Evolutionary conservation across 2,888 invertebrate species (phyloP).

Genomic region (Drosophila ezoana): DNA sequence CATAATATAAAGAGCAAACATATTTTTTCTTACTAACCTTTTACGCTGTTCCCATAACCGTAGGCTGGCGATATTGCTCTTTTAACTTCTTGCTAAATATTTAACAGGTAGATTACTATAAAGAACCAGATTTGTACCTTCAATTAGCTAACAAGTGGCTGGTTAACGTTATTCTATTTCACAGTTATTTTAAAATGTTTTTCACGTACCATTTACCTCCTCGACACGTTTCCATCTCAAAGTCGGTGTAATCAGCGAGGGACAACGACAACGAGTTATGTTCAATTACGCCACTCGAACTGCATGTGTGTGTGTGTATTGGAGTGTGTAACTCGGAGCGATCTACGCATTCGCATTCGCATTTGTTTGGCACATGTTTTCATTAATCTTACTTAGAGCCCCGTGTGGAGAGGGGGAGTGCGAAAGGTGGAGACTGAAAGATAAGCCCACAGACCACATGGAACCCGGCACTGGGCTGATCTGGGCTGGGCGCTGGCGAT

Average conservation of each 20-base stretch:
- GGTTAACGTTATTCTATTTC: no score
- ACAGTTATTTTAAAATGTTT: no score
- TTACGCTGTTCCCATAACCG: no score
- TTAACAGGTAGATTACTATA: no score
- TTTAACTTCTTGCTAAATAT: no score
- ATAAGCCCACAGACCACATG: slow-evolving; percentile 43
- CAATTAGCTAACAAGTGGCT: no score
- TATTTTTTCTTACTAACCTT: no score
- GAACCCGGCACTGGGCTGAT: slow-evolving; percentile 28
- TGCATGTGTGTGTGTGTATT: slow-evolving; percentile 18
- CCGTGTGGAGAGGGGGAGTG: slow-evolving; percentile 20
- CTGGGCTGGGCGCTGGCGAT: slow-evolving; percentile 35
- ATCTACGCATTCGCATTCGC: slow-evolving; percentile 73
- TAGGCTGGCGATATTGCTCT: no score
- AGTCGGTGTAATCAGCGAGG: slow-evolving; percentile 68
- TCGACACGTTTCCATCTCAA: slow-evolving; percentile 42
- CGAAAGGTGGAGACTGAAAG: slow-evolving; percentile 10
- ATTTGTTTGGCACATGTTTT: slow-evolving; percentile 78
- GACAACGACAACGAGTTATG: slow-evolving; percentile 72
- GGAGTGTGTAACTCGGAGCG: slow-evolving; percentile 49
- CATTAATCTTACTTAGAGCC: slow-evolving; percentile 69
- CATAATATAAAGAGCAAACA: no score
- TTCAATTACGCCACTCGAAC: slow-evolving; percentile 71
- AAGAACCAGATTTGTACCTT: no score
- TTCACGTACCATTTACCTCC: no score